These are phyloP conservation scores for Helarctos malayanus DNA, from an alignment of 2,797 vertebrate species.

Conservation along the genomic window DNA sequence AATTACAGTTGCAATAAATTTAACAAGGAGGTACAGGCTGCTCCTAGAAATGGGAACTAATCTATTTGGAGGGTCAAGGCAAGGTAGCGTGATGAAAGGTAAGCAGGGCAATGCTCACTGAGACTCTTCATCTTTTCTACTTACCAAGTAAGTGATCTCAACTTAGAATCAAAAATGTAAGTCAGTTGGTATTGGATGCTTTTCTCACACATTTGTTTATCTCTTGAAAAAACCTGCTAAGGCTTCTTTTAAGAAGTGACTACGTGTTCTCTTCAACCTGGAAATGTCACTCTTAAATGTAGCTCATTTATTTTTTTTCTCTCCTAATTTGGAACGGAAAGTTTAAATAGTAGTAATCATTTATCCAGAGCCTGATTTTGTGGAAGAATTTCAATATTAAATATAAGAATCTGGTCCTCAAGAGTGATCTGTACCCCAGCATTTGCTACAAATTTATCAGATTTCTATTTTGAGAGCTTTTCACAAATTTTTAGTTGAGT, in stretches of 20 bases:
- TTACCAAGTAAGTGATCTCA: neutral
- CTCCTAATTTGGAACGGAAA: neutral
- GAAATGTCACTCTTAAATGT: neutral
- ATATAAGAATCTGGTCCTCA: neutral
- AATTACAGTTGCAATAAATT: neutral
- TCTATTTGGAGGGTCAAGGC: neutral
- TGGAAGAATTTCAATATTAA: neutral
- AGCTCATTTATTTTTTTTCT: neutral
- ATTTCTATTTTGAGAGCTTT: conserved; percentile 10
- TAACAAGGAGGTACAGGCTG: neutral
- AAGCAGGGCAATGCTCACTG: neutral
- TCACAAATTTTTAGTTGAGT: neutral
- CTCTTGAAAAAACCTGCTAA: neutral
- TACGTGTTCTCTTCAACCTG: neutral
- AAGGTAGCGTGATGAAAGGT: neutral
- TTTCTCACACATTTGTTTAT: neutral
- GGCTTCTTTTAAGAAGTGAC: neutral
- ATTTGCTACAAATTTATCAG: neutral
- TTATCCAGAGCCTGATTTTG: conserved; percentile 11
- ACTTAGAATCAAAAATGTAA: neutral
- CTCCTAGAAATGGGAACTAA: conserved; percentile 14
- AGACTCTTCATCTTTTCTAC: neutral
- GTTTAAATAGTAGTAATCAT: neutral
- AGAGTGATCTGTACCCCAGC: neutral
- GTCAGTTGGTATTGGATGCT: neutral